A percentile compares a stretch with the other conserved stretches of the same genome.
Evolutionary conservation across 2,113 vertebrate species (phyloP).

Genomic region (Campylomormyrus tamandua): DNA sequence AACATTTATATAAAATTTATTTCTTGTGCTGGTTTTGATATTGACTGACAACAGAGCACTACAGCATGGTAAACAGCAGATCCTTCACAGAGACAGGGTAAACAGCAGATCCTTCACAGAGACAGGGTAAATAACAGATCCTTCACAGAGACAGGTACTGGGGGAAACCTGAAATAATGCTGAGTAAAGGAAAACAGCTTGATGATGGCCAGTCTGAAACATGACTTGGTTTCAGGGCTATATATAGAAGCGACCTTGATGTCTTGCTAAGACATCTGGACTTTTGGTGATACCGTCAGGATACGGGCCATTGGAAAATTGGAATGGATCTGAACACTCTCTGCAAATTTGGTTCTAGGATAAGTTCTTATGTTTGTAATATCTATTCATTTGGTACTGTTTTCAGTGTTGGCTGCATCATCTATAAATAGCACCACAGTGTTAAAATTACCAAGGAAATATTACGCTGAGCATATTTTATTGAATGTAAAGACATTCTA

Average conservation of each 20-base stretch:
- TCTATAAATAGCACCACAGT: background rate
- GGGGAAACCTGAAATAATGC: background rate
- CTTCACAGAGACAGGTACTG: background rate
- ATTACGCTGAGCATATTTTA: background rate
- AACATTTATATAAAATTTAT: slow-evolving; percentile 19
- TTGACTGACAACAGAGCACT: slow-evolving; percentile 43
- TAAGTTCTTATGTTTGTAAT: background rate
- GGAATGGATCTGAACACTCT: background rate
- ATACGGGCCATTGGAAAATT: background rate
- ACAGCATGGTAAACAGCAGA: slow-evolving; percentile 31
- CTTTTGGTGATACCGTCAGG: background rate
- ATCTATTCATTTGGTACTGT: background rate
- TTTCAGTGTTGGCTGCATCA: background rate
- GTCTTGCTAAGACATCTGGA: background rate
- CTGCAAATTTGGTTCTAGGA: background rate
- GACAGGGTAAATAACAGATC: background rate
- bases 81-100: background rate
- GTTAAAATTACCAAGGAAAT: background rate
- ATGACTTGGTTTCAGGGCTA: background rate
- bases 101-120: background rate
- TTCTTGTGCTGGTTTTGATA: slow-evolving; percentile 37
- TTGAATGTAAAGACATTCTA: background rate
- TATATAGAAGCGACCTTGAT: background rate
- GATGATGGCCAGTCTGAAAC: background rate
- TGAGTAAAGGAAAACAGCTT: background rate